A percentile compares a stretch with the other conserved stretches of the same genome.
Conservation (phyloP, 2,888 invertebrate species). For the Plagiodera versicolora region DNA sequence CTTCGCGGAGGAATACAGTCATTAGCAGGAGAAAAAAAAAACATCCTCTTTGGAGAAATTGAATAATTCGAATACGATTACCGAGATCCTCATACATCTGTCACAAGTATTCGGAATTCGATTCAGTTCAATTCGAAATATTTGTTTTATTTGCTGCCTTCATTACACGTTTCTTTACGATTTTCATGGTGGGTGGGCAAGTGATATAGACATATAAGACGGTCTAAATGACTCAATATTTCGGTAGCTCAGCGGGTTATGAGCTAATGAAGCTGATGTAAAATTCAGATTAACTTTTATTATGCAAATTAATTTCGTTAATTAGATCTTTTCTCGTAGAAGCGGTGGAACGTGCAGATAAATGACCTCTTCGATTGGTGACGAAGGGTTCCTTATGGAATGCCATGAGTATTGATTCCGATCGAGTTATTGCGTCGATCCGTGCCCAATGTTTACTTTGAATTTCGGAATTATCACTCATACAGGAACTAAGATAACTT, state of each 20-base stretch:
- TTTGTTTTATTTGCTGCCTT: slow-evolving; percentile 24
- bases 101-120: slow-evolving; percentile 22
- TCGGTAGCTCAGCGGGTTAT: slow-evolving; percentile 42
- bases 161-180: slow-evolving; percentile 19
- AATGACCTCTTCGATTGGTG: not conserved
- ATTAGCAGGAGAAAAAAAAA: slow-evolving; percentile 10
- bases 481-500: too few relatives aligned
- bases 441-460: not conserved
- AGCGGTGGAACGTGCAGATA: not conserved
- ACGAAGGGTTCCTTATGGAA: not conserved
- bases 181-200: slow-evolving; percentile 40
- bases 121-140: slow-evolving; percentile 19
- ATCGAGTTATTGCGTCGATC: not conserved
- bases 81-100: slow-evolving; percentile 18
- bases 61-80: slow-evolving; percentile 16
- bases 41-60: slow-evolving; percentile 14
- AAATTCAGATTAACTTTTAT: slow-evolving; percentile 31
- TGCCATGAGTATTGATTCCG: not conserved
- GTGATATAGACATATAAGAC: slow-evolving; percentile 47
- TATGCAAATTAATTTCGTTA: slow-evolving; percentile 31
- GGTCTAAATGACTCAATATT: slow-evolving; percentile 43
- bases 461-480: not conserved
- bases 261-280: slow-evolving; percentile 30
- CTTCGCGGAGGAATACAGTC: slow-evolving; percentile 8
- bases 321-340: slow-evolving; percentile 20